Base-by-base conservation (phyloP, 1,140 invertebrate genomes). In the Cotesia typhae region DNA sequence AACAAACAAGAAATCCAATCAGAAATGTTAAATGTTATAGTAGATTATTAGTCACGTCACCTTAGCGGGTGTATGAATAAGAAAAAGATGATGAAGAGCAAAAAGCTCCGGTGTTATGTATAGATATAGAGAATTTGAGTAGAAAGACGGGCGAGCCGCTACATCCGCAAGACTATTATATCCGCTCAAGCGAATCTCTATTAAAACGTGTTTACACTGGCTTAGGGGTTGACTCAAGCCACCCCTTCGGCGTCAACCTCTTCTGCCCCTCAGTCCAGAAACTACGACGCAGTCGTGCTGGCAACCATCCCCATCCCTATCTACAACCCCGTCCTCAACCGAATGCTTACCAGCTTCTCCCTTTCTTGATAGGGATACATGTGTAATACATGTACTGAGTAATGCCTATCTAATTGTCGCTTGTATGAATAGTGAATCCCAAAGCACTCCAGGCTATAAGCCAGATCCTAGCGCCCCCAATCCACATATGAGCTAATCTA, bases 371-470 rank as follows among this genome's bases (percentile, higher is more conserved):
- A 59, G 38, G 38, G 38, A 28, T 12, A 10, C 37, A n/a, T 14
- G 38, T 65, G 37, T 51, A 63, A 60, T 35, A 79, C 78, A 78
- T 78, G 78, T 76, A 75, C 41, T 47, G 74, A 81, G 84, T 86
- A 87, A 86, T 87, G 84, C 85, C 85, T 86, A 86, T 87, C 85
- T 87, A 87, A 87, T 87, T 87, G 85, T 87, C 85, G 85, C 85
- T 82, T 87, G 85, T 87, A 87, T 87, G 85, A 86, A 87, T 87
- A 87, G 85, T 87, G 83, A 86, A 87, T 86, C 85, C 84, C 81
- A 80, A 78, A 86, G 84, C 83, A 87, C 85, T 87, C 79, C 83
- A 78, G 85, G 85, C 84, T 85, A 86, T 83, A 81, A 84, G 82
- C 83, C 82, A 81, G 79, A 85, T 84, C 80, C 82, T 51, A 84